A percentile compares a stretch with the other conserved stretches of the same genome.
Evolutionary conservation across 1,140 invertebrate genomes (phyloP).

Genomic region (Saccostrea cuccullata): DNA sequence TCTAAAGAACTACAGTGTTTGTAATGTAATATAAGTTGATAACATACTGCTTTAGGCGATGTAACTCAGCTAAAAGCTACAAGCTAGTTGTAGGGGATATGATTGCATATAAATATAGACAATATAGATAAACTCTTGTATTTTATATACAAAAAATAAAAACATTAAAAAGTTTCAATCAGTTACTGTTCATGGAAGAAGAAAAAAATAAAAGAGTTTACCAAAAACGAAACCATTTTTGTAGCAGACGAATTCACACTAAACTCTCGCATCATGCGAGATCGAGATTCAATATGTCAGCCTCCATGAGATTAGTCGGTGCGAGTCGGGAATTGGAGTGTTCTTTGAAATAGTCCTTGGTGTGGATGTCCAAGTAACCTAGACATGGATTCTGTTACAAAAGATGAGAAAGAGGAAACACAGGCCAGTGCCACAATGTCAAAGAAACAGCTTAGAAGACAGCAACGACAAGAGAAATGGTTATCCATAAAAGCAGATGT

Average conservation of each 20-base stretch:
- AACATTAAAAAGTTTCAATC: too few species aligned
- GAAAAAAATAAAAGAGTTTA: neutral
- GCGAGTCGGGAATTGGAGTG: neutral
- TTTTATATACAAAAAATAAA: too few species aligned
- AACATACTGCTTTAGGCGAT: neutral
- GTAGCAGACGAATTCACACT: slow-evolving; percentile 52
- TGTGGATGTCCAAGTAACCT: neutral
- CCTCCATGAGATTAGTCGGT: slow-evolving; percentile 51
- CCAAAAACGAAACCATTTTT: neutral
- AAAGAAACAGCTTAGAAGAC: slow-evolving; percentile 79
- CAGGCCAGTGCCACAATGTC: slow-evolving; percentile 53
- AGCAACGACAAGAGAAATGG: slow-evolving; percentile 80
- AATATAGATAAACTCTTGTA: too few species aligned
- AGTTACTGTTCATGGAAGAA: neutral
- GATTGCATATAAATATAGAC: too few species aligned
- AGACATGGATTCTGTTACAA: neutral
- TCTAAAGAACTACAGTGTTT: neutral
- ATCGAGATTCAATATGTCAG: slow-evolving; percentile 66
- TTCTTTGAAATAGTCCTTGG: neutral
- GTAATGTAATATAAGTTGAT: neutral
- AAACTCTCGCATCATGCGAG: slow-evolving; percentile 53
- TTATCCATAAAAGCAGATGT: slow-evolving; percentile 81
- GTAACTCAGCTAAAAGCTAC: too few species aligned
- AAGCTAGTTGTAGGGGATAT: too few species aligned
- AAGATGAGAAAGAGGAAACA: slow-evolving; percentile 36